Evolutionary conservation across 2,888 invertebrate genomes (phyloP).

Genomic region (Lasioglossum villosulum): DNA sequence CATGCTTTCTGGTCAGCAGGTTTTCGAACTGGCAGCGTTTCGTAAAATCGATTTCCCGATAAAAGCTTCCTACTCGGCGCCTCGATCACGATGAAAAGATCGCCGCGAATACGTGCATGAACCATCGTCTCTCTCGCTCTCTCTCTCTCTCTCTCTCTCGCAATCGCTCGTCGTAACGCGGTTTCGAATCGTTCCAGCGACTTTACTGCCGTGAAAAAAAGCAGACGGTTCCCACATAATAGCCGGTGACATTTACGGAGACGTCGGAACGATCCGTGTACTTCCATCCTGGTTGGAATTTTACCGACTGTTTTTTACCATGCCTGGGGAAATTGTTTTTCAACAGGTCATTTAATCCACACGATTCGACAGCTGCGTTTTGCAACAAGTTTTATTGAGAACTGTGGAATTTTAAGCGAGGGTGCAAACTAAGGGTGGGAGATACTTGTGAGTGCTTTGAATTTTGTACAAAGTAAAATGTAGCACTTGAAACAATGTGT

Average conservation of each 20-base stretch:
- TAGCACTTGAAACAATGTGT: too few relatives aligned
- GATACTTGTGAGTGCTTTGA: too few relatives aligned
- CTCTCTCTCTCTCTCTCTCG: slow-evolving; percentile 19
- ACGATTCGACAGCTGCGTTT: background rate
- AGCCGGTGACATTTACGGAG: slow-evolving; percentile 54
- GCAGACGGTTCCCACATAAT: slow-evolving; percentile 40
- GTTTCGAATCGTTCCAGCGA: slow-evolving; percentile 38
- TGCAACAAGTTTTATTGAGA: background rate
- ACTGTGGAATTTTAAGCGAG: background rate
- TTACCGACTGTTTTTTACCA: background rate
- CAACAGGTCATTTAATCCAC: background rate
- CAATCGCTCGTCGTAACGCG: slow-evolving; percentile 30
- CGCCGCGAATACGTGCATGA: slow-evolving; percentile 23
- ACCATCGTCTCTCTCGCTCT: slow-evolving; percentile 31
- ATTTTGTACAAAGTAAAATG: too few relatives aligned
- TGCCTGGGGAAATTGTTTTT: background rate
- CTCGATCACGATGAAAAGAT: slow-evolving; percentile 35
- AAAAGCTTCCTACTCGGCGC: slow-evolving; percentile 30
- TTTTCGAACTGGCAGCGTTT: slow-evolving; percentile 39
- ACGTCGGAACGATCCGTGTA: slow-evolving; percentile 39
- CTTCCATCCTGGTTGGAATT: slow-evolving; percentile 4
- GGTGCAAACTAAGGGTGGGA: background rate
- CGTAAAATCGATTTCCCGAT: slow-evolving; percentile 58
- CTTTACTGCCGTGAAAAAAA: slow-evolving; percentile 14
- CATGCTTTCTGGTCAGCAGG: slow-evolving; percentile 30